Evolutionary conservation across 2,888 invertebrate genomes (phyloP), one percentile per base, ranked within the genome.

Genomic region (Trimorus sp.): DNA sequence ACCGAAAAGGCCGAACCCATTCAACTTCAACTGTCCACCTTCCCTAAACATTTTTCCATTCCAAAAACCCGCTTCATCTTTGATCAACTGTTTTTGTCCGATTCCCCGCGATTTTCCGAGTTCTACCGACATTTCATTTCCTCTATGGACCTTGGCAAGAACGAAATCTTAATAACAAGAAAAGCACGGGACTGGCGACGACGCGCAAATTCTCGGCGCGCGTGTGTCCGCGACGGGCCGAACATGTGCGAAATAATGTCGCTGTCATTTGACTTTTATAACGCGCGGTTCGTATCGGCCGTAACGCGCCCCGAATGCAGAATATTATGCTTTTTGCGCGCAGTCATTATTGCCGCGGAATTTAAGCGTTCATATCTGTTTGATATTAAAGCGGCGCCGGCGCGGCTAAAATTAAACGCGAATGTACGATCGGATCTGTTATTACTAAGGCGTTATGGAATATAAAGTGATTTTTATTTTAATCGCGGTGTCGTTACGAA

Each of bases 381-480:
- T 70, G n/a, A 58, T 58, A 77, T 77, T 77, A 77, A 75, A 59
- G 49, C 53, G 26, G 54, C 59, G 42, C 60, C 59, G 45, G 15
- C 45, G 60, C n/a, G 6, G 56, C 49, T 70, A 15, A 77, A 77
- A 58, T 77, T 70, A 70, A 77, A 63, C 62, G 40, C 49, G 54
- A 66, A 16, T 26, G 63, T 38, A 49, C 38, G 48, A 70, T 77
- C 51, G 16, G 53, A 65, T 65, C 63, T 48, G 42, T 65, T 70
- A 77, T 77, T 51, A 58, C 51, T 56, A 58, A 77, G 37, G 36
- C 58, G 51, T 58, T 63, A 14, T 42, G 42, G 63, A 77, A 70
- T 49, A 63, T 63, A 70, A 70, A 70, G 56, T 45, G 40, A 70
- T 77, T 77, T 76, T 77, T 69, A 76, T 69, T 76, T 74, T 59